A percentile compares a stretch with the other conserved stretches of the same genome.
Conservation (phyloP, 2,113 vertebrate genomes). For the Pelusios castaneus region DNA sequence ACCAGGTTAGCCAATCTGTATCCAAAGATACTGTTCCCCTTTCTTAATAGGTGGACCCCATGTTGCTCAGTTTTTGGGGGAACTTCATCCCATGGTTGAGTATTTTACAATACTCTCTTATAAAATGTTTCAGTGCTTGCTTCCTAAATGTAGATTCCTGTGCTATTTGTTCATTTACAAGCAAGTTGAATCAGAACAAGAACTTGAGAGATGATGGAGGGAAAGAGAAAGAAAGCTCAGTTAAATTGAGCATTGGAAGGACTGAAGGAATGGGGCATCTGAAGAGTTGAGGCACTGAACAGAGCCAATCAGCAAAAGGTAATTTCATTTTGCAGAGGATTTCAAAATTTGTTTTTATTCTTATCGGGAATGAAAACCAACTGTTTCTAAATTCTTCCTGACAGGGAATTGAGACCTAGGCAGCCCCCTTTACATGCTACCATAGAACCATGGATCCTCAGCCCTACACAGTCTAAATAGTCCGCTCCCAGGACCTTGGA, state of each 20-base stretch:
- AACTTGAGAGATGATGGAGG: background rate
- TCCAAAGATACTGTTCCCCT: background rate
- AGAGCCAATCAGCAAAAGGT: fast-evolving
- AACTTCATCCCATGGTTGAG: background rate
- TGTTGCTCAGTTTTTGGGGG: background rate
- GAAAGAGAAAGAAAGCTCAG: background rate
- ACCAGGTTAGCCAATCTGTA: background rate
- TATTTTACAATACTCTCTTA: background rate
- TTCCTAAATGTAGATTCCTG: conserved; percentile 45
- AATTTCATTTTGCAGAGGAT: background rate
- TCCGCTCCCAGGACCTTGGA: background rate
- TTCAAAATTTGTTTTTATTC: background rate
- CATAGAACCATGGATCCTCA: background rate
- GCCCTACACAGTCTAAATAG: background rate
- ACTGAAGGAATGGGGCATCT: background rate
- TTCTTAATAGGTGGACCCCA: background rate
- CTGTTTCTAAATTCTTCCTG: background rate
- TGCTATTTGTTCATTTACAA: background rate
- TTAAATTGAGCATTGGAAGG: background rate
- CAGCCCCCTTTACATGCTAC: conserved; percentile 14
- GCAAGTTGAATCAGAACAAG: conserved; percentile 50
- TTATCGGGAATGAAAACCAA: background rate
- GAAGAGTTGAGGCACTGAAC: background rate
- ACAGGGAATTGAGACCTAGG: conserved; percentile 23
- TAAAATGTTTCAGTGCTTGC: background rate